These are phyloP conservation scores for Henricia sp. DNA, from an alignment of 53 echinoderm and acorn worm species.

Conservation along the genomic window DNA sequence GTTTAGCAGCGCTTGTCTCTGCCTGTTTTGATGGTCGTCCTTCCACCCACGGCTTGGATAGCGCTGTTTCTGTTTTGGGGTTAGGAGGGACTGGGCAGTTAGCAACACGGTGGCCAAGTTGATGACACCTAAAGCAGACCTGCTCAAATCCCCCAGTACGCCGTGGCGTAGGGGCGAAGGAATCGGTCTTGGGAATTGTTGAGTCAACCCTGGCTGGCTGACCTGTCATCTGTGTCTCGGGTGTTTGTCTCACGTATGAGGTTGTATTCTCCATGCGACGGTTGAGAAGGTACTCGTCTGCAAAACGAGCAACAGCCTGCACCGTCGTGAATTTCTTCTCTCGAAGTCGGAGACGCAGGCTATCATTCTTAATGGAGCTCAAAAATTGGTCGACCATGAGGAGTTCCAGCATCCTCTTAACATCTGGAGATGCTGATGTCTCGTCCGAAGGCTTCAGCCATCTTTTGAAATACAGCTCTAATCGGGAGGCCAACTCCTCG, in stretches of 20 bases:
- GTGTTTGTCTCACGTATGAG: background rate
- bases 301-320: background rate
- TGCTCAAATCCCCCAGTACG: background rate
- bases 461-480: background rate
- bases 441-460: conserved; percentile 19
- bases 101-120: background rate
- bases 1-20: background rate
- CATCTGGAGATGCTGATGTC: background rate
- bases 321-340: conserved; percentile 15
- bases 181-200: background rate
- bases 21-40: background rate
- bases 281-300: conserved; percentile 11
- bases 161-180: background rate
- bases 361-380: background rate
- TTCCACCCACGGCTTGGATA: background rate
- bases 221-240: background rate
- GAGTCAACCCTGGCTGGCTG: background rate
- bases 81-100: no score
- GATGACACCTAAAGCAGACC: background rate
- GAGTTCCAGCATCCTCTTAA: background rate
- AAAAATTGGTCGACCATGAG: conserved; percentile 14
- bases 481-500: conserved; percentile 12
- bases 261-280: background rate
- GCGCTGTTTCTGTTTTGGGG: no score
- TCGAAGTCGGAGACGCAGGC: background rate